A percentile compares a stretch with the other conserved stretches of the same genome.
These are phyloP conservation scores for Heliocidaris tuberculata DNA, from an alignment of 35 echinoderm and acorn worm genomes.

Conservation along the genomic window DNA sequence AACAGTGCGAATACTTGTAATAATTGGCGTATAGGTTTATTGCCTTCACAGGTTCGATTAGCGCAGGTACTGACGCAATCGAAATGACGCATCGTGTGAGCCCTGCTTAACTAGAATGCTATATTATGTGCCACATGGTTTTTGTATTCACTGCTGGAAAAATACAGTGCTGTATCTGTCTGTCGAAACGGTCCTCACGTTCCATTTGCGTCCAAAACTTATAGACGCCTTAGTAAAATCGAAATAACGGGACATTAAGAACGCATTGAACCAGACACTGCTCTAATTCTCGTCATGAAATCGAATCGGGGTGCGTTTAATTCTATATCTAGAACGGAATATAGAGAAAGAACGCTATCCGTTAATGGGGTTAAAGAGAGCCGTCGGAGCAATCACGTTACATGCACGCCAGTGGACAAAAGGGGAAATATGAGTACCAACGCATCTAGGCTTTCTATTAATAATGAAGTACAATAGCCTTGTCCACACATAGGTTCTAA, in stretches of 20 bases:
- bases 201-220: neutral
- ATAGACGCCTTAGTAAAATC: neutral
- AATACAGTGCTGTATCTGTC: neutral
- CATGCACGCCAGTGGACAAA: neutral
- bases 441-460: neutral
- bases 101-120: too few relatives aligned
- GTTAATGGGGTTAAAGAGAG: constrained; percentile 2
- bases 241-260: neutral
- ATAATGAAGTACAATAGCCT: neutral
- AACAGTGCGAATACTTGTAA: too few relatives aligned
- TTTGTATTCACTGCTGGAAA: neutral
- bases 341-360: neutral
- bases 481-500: neutral
- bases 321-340: neutral
- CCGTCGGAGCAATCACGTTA: neutral
- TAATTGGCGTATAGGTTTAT: too few relatives aligned
- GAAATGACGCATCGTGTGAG: too few relatives aligned
- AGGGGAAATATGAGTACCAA: neutral
- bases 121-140: too few relatives aligned
- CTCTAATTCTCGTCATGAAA: neutral
- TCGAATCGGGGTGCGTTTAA: neutral
- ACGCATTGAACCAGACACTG: neutral
- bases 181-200: neutral
- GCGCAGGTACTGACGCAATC: too few relatives aligned
- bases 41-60: too few relatives aligned